Conservation (phyloP, 2,113 vertebrate species). For the Polypterus bichir region DNA sequence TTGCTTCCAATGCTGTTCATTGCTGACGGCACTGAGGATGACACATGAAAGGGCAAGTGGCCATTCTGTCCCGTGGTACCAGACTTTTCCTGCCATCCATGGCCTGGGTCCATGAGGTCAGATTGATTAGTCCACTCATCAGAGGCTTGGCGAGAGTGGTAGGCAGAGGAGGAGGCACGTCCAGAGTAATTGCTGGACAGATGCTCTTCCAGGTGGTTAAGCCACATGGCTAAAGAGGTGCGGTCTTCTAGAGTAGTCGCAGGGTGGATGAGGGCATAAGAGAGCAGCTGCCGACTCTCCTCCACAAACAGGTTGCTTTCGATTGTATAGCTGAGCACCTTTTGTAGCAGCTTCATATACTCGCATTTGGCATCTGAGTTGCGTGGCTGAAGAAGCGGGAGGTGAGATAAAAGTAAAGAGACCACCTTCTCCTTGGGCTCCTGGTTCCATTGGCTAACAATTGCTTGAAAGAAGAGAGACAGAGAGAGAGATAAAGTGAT, state of each 20-base stretch:
- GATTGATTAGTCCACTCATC: slow-evolving; percentile 73
- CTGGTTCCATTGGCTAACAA: slow-evolving; percentile 85
- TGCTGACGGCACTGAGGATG: slow-evolving; percentile 61
- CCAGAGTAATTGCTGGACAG: slow-evolving; percentile 55
- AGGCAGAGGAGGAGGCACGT: slow-evolving; percentile 37
- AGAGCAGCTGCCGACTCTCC: slow-evolving; percentile 84
- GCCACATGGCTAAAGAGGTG: slow-evolving; percentile 80
- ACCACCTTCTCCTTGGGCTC: slow-evolving; percentile 83
- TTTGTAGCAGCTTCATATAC: slow-evolving; percentile 89
- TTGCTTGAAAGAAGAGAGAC: slow-evolving; percentile 39
- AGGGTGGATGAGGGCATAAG: slow-evolving; percentile 88
- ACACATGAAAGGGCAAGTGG: slow-evolving; percentile 63
- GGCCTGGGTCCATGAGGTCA: slow-evolving; percentile 54
- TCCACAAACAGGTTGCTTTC: slow-evolving; percentile 89
- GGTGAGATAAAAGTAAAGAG: slow-evolving; percentile 74
- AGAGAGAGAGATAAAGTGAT: slow-evolving; percentile 1
- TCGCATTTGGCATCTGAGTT: slow-evolving; percentile 86
- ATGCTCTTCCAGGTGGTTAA: slow-evolving; percentile 84
- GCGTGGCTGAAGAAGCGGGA: slow-evolving; percentile 82
- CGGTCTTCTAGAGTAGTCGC: slow-evolving; percentile 89
- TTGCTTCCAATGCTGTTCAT: slow-evolving; percentile 59
- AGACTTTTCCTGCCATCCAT: slow-evolving; percentile 70
- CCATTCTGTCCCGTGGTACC: slow-evolving; percentile 73
- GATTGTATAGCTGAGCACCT: slow-evolving; percentile 81
- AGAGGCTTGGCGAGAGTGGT: slow-evolving; percentile 70